Evolutionary conservation across 2,797 vertebrate genomes (phyloP), one percentile per base, ranked within the genome.

Genomic region (Chelmon rostratus): DNA sequence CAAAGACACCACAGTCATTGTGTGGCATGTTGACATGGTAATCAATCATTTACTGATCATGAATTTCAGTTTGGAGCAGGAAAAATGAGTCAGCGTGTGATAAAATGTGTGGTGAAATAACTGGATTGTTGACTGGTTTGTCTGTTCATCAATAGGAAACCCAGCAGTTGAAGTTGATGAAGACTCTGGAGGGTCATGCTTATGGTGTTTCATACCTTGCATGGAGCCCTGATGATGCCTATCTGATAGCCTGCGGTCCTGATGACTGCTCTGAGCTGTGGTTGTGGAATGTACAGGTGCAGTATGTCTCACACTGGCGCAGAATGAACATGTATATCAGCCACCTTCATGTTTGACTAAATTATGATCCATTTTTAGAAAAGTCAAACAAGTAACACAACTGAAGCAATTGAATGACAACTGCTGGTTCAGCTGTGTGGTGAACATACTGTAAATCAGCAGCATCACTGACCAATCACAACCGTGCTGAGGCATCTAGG

Each of bases 201-300:
- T 99, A 99, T 0, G 98, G 98, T 18, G 98, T 99, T 56, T 99
- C 98, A 19, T 99, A 99, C 35, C 95, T 99, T 89, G 97, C 97
- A 9, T 99, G 98, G 98, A 99, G 98, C 93, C 98, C 97, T 2
- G 98, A 99, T 81, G 98, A 99, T 91, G 94, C 93, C 74, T 98
- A 98, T 71, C 96, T 99, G 88, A 97, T 99, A 87, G 98, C 98
- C 68, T 99, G 98, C 82, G 98, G 98, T 70, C 98, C 97, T 47
- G 98, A 99, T 84, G 98, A 99, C 95, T 99, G 98, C 94, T 99
- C 98, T 42, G 98, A 99, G 91, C 96, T 99, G 84, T 99, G 98
- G 98, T 96, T 99, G 72, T 99, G 98, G 98, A 99, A 98, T 73
- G 95, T 98, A 75, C 97, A 99, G 94, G 98, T 99, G 88, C 21